Evolutionary conservation across 1,140 invertebrate species (phyloP).

Genomic region (Pseudoatta argentina): DNA sequence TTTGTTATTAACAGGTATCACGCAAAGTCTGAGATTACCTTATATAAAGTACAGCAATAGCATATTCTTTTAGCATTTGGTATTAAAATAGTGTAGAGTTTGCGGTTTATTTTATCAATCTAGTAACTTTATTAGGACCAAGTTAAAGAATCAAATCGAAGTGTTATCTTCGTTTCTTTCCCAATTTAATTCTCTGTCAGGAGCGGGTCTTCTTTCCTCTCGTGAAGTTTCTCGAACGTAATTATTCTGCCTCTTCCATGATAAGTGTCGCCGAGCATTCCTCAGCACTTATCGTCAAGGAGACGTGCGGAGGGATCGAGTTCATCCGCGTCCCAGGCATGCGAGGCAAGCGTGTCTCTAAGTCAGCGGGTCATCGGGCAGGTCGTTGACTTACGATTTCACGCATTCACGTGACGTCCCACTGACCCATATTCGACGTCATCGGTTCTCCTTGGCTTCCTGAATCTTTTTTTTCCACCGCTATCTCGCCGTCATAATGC

Average conservation of each 20-base stretch:
- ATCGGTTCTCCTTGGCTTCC: slow-evolving; percentile 67
- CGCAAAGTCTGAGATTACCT: no score
- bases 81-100: no score
- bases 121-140: no score
- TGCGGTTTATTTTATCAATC: no score
- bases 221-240: slow-evolving; percentile 19
- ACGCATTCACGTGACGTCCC: slow-evolving; percentile 80
- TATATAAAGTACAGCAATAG: no score
- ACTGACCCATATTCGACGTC: slow-evolving; percentile 83
- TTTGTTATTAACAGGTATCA: no score
- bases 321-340: slow-evolving; percentile 44
- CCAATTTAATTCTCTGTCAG: background rate
- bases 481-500: slow-evolving; percentile 18
- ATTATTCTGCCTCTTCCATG: slow-evolving; percentile 22
- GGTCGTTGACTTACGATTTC: slow-evolving; percentile 85
- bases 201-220: background rate
- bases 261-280: slow-evolving; percentile 9
- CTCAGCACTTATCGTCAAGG: background rate
- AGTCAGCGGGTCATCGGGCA: slow-evolving; percentile 71
- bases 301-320: slow-evolving; percentile 10
- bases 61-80: no score
- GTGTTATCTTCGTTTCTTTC: background rate
- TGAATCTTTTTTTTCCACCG: slow-evolving; percentile 67
- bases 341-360: slow-evolving; percentile 43
- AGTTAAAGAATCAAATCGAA: background rate